Evolutionary conservation across 2,888 invertebrate species (phyloP).

Genomic region (Clepsis dumicolana): DNA sequence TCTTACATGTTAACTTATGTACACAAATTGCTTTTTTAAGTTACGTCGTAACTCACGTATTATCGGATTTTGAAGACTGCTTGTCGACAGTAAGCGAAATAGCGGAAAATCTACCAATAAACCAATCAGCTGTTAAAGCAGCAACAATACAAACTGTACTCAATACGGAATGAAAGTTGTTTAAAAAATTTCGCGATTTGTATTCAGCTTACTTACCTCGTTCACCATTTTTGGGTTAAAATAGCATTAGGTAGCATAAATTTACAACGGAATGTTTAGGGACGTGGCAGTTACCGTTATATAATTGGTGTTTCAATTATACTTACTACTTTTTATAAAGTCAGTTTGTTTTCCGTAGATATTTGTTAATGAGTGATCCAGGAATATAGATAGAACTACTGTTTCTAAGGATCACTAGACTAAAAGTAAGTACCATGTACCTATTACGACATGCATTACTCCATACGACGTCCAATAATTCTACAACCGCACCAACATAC

Average conservation of each 20-base stretch:
- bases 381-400: too few relatives aligned
- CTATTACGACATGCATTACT: background rate
- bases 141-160: background rate
- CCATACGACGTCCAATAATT: constrained; percentile 2
- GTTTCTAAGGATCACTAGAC: background rate
- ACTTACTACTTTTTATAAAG: background rate
- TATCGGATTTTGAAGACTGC: too few relatives aligned
- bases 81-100: too few relatives aligned
- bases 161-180: background rate
- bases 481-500: background rate
- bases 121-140: background rate
- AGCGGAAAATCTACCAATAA: background rate
- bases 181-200: constrained; percentile 24
- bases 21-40: too few relatives aligned
- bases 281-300: constrained; percentile 2
- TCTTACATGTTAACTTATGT: too few relatives aligned
- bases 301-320: background rate
- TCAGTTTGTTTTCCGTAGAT: too few relatives aligned
- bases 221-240: constrained; percentile 32
- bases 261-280: constrained; percentile 19
- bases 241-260: constrained; percentile 20
- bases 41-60: too few relatives aligned
- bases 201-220: constrained; percentile 24
- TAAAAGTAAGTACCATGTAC: background rate
- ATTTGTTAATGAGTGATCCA: too few relatives aligned